phyloP scores from a whole-genome alignment of 1,140 invertebrate genomes.

The Coptotermes formosanus region DNA sequence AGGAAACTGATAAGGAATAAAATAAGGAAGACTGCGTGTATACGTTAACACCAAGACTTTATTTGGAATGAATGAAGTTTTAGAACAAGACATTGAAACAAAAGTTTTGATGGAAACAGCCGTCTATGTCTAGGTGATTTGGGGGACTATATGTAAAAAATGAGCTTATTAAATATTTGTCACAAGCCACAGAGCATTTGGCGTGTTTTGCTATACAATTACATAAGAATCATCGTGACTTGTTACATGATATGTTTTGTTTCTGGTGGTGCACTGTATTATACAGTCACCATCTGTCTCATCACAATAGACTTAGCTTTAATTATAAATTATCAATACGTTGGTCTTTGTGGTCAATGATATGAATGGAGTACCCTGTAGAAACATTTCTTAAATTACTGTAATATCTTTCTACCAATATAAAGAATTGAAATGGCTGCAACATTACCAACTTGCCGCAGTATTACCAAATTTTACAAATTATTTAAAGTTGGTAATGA shows the following conservation, averaged over 20 bases:
- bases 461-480: no score
- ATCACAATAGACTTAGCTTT: no score
- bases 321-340: no score
- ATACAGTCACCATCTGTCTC: background rate
- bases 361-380: slow-evolving; percentile 7
- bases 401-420: background rate
- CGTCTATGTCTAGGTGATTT: slow-evolving; percentile 16
- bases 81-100: slow-evolving; percentile 33
- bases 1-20: no score
- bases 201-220: background rate
- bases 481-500: no score
- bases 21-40: no score
- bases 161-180: slow-evolving; percentile 12
- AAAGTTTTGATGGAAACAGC: slow-evolving; percentile 26
- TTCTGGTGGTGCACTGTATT: background rate
- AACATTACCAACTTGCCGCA: no score
- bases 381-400: background rate
- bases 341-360: background rate
- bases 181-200: background rate
- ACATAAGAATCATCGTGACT: background rate
- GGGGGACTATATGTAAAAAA: slow-evolving; percentile 31
- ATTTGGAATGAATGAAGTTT: slow-evolving; percentile 31
- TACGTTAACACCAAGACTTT: slow-evolving; percentile 34
- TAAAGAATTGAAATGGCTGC: no score
- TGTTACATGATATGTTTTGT: background rate